Evolutionary conservation across 2,888 invertebrate species (phyloP).

Genomic region (Tetropium fuscum): DNA sequence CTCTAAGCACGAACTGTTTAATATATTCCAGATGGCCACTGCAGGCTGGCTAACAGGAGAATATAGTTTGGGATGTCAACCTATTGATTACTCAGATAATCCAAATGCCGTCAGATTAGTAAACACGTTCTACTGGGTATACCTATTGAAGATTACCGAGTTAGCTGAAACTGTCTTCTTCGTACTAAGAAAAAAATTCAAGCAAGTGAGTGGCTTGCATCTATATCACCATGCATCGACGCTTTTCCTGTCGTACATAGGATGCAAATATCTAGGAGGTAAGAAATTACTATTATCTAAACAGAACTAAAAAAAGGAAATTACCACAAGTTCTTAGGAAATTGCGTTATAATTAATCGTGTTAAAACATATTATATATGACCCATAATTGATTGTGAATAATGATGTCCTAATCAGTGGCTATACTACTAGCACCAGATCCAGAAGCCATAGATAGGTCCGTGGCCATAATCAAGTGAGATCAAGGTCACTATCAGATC

Average conservation of each 20-base stretch:
- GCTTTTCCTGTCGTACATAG: conserved; percentile 71
- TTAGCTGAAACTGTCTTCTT: conserved; percentile 79
- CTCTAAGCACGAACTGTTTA: no score
- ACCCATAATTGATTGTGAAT: no score
- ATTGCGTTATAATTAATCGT: no score
- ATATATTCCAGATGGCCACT: conserved; percentile 68
- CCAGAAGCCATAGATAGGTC: no score
- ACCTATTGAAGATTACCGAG: conserved; percentile 75
- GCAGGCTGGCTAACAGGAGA: conserved; percentile 73
- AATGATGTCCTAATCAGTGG: no score
- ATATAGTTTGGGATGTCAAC: conserved; percentile 75
- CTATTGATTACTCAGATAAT: conserved; percentile 77
- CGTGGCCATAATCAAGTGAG: no score
- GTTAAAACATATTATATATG: no score
- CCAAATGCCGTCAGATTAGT: conserved; percentile 71
- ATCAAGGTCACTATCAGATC: no score
- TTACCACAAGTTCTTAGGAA: no score
- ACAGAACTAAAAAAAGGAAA: neutral
- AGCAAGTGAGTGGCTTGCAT: conserved; percentile 79
- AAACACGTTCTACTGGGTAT: conserved; percentile 69
- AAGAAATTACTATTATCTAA: conserved; percentile 36
- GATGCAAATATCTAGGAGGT: conserved; percentile 77
- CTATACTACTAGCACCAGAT: no score
- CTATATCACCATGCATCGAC: conserved; percentile 79
- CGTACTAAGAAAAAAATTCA: conserved; percentile 76